Base-by-base conservation (phyloP, 2,113 vertebrate species). In the Sylvia atricapilla region DNA sequence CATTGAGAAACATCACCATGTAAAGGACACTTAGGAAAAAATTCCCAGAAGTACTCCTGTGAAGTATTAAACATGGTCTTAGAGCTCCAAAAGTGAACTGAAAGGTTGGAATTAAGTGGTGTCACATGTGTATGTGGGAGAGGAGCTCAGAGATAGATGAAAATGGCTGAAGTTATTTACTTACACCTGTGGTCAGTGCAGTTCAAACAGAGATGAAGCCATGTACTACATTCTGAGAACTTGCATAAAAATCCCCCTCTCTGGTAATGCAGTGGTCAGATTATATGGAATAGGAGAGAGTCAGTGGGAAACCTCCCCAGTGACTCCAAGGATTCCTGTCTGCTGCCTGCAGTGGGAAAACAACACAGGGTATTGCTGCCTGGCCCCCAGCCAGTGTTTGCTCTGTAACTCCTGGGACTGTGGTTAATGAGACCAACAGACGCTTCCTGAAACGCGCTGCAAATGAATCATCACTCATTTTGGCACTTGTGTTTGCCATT, bases 291-390 rank as follows among this genome's bases (percentile, higher is more conserved):
- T 2, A 53, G 50, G 25, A 53, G 4, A 41, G 24, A 37, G 28
- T 9, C 1, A 5, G 8, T 18, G 64, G 53, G 28, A 43, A 76
- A 30, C 14, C 49, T 14, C 25, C 68, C 15, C 53, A 12, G 0
- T 2, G 47, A n/a, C 59, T 47, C 46, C 31, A 46, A 16, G 74
- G 60, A 13, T 6, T 43, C 55, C 62, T 59, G 27, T 9, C 35
- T 52, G 37, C 33, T 66, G 66, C 0, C 1, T 0, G 2, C 24
- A 15, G 18, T 2, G 27, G 28, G 37, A 8, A 7, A 55, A 37
- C 14, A 37, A 3, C 25, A 11, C 31, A 10, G 62, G 46, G 15
- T 12, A 13, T 1, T 17, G 46, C 53, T 46, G 23, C 30, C 63
- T 23, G 52, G 20, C 6, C 43, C 24, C 33, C 13, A 39, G 14